A percentile compares a stretch with the other conserved stretches of the same genome.
phyloP scores from a whole-genome alignment of 2,113 vertebrate genomes.

The Agapornis roseicollis region DNA sequence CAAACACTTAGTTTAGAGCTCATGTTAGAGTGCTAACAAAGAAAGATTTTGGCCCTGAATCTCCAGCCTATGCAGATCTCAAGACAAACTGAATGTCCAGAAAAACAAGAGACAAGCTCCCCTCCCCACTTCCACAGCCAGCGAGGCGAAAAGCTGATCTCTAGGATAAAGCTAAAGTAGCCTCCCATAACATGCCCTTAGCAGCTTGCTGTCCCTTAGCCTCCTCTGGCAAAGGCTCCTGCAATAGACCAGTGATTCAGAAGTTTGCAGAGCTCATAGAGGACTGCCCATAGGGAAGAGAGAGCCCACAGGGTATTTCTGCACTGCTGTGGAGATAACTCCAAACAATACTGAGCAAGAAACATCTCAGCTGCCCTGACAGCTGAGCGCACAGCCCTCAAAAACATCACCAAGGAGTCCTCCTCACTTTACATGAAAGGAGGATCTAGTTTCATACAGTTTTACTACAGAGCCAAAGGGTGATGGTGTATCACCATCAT shows the following conservation, averaged over 20 bases:
- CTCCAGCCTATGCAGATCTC: not conserved
- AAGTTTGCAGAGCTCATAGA: not conserved
- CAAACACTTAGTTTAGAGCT: not conserved
- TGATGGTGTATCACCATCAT: rapidly evolving
- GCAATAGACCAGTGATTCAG: rapidly evolving
- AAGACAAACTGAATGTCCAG: not conserved
- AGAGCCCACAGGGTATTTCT: not conserved
- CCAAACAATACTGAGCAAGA: rapidly evolving
- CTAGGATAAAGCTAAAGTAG: not conserved
- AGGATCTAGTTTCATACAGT: not conserved
- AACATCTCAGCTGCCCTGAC: not conserved
- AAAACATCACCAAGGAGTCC: rapidly evolving
- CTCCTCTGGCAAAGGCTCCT: not conserved
- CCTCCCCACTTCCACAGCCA: not conserved
- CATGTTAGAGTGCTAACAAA: not conserved
- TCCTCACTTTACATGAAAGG: not conserved
- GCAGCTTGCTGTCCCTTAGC: not conserved
- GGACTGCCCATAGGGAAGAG: rapidly evolving
- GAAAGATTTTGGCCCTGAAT: not conserved
- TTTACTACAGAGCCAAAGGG: not conserved
- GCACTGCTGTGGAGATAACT: rapidly evolving
- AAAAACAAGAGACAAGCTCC: not conserved
- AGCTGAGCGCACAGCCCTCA: not conserved
- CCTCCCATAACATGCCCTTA: rapidly evolving
- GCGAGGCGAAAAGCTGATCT: not conserved